Conservation (phyloP, 2,888 invertebrate genomes). For the Metalampra italica region DNA sequence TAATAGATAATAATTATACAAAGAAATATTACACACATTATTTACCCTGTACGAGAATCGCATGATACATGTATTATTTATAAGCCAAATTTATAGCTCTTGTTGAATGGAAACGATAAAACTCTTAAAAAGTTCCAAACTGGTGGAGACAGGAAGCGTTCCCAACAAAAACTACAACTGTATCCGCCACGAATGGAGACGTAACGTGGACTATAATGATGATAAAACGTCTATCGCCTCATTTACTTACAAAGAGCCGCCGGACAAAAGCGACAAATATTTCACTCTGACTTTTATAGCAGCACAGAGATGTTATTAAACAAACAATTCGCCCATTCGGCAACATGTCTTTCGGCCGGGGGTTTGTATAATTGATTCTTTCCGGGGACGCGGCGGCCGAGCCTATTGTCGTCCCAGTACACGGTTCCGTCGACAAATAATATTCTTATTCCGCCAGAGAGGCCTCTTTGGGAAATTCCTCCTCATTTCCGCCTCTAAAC, state of each 20-base stretch:
- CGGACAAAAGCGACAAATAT: conserved; percentile 63
- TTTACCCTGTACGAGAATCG: conserved; percentile 22
- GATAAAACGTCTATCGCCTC: conserved; percentile 57
- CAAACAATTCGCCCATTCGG: conserved; percentile 77
- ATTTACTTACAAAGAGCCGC: conserved; percentile 56
- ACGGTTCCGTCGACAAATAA: conserved; percentile 54
- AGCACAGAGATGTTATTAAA: conserved; percentile 74
- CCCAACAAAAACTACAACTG: conserved; percentile 54
- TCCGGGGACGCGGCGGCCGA: conserved; percentile 65
- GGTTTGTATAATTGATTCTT: conserved; percentile 74
- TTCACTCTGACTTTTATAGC: conserved; percentile 65
- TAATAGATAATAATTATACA: conserved; percentile 15
- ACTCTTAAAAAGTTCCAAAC: conserved; percentile 50
- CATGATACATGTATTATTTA: conserved; percentile 35
- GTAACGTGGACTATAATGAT: conserved; percentile 49
- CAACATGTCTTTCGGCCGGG: conserved; percentile 59
- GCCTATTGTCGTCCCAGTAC: conserved; percentile 48
- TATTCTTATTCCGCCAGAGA: conserved; percentile 58
- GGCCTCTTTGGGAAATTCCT: conserved; percentile 62
- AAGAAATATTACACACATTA: conserved; percentile 22
- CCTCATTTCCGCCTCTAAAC: conserved; percentile 70
- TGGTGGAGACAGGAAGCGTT: conserved; percentile 56
- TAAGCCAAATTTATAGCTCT: conserved; percentile 57
- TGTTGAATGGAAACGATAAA: conserved; percentile 47
- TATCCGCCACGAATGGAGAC: conserved; percentile 64